Percentiles rank a stretch among this genome's conserved stretches.
Conservation (phyloP, 1,140 invertebrate species). For the Achatina immaculata region DNA sequence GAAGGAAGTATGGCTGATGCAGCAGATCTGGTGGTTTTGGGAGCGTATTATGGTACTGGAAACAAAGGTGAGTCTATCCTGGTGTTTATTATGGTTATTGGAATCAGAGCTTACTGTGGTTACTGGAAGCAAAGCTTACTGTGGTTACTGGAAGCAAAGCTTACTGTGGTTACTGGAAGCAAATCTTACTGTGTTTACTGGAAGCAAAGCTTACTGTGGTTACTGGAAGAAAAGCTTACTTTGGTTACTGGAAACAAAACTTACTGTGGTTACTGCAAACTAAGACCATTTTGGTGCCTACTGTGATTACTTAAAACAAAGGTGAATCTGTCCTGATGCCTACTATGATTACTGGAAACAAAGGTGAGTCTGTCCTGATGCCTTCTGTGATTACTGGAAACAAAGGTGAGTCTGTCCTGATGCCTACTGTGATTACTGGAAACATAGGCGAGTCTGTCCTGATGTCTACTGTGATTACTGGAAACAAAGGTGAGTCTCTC, state of each 20-base stretch:
- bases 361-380: constrained; percentile 73
- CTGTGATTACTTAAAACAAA: constrained; percentile 93
- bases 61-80: constrained; percentile 79
- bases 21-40: constrained; percentile 91
- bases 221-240: background rate
- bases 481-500: background rate
- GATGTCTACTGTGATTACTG: background rate
- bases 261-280: background rate
- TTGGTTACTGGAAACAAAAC: background rate
- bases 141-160: background rate
- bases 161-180: background rate
- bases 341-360: constrained; percentile 94
- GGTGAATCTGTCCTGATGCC: constrained; percentile 76
- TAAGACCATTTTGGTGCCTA: constrained; percentile 86
- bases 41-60: constrained; percentile 94
- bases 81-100: no score
- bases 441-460: background rate
- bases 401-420: background rate
- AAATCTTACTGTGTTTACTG: constrained; percentile 91
- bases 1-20: constrained; percentile 94
- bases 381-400: background rate
- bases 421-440: background rate
- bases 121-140: constrained; percentile 82
- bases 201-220: constrained; percentile 79
- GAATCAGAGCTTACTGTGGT: constrained; percentile 97